Evolutionary conservation across 2,888 invertebrate species (phyloP).

Genomic region (Syrista parreyssii): DNA sequence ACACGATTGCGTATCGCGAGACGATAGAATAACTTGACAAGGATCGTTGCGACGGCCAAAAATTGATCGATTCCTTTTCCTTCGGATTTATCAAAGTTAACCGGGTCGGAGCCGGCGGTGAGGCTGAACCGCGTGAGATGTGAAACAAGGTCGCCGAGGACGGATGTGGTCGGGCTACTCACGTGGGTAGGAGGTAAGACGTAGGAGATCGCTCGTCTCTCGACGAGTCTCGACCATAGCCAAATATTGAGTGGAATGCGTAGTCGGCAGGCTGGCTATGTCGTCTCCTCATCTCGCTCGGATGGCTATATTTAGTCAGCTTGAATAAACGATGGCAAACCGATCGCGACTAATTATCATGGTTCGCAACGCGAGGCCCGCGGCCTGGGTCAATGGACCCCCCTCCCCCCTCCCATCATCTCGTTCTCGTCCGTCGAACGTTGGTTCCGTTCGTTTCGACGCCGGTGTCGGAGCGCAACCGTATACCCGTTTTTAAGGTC

Average conservation of each 20-base stretch:
- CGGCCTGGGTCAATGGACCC: not conserved
- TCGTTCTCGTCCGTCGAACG: no score
- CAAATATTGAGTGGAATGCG: constrained; percentile 59
- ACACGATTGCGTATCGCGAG: no score
- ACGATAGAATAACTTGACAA: no score
- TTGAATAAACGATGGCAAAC: constrained; percentile 43
- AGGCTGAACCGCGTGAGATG: constrained; percentile 14
- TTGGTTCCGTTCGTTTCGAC: no score
- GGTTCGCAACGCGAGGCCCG: constrained; percentile 37
- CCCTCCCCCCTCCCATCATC: no score
- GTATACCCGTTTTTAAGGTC: no score
- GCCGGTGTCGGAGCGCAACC: no score
- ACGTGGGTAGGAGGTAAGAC: no score
- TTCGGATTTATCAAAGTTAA: no score
- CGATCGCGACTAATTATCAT: constrained; percentile 19
- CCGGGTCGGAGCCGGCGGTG: constrained; percentile 6
- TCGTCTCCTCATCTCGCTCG: constrained; percentile 30
- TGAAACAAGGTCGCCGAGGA: constrained; percentile 21
- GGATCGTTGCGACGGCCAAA: no score
- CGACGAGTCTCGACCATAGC: constrained; percentile 46
- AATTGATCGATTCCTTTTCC: no score
- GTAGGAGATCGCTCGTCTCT: constrained; percentile 29
- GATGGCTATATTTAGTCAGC: constrained; percentile 52
- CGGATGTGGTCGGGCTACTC: constrained; percentile 54
- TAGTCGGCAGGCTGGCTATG: constrained; percentile 24